Evolutionary conservation across 2,797 vertebrate genomes (phyloP).

Genomic region (Triplophysa yarkandensis): DNA sequence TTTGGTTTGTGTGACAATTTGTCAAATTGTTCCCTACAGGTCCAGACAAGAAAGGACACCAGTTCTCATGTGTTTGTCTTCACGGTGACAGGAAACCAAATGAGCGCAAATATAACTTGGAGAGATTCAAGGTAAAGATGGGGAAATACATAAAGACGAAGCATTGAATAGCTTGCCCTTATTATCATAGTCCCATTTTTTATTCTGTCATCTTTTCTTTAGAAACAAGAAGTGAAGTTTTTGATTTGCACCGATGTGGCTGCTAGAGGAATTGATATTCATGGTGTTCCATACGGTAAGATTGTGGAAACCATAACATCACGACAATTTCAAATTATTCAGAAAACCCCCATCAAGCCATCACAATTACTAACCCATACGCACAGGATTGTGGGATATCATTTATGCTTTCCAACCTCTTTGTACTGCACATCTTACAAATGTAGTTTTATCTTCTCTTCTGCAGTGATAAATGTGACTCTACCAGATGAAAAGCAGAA

Average conservation of each 20-base stretch:
- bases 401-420: neutral
- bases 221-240: constrained; percentile 92
- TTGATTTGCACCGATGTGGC: constrained; percentile 98
- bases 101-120: constrained; percentile 94
- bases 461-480: constrained; percentile 92
- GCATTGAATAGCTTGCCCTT: neutral
- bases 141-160: neutral
- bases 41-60: constrained; percentile 90
- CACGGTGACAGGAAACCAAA: constrained; percentile 96
- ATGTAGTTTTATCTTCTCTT: neutral
- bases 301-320: too few species aligned
- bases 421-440: neutral
- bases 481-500: constrained; percentile 98
- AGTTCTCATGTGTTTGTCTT: constrained; percentile 95
- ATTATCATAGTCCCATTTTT: neutral
- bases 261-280: constrained; percentile 96
- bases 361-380: too few species aligned
- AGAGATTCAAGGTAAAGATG: constrained; percentile 88
- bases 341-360: too few species aligned
- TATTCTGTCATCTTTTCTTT: constrained; percentile 12
- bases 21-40: constrained; percentile 71
- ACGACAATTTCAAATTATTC: too few species aligned
- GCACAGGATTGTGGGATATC: neutral
- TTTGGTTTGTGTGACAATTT: neutral
- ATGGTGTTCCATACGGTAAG: constrained; percentile 92